Conservation (phyloP, 2,888 invertebrate species). For the Limnephilus rhombicus region DNA sequence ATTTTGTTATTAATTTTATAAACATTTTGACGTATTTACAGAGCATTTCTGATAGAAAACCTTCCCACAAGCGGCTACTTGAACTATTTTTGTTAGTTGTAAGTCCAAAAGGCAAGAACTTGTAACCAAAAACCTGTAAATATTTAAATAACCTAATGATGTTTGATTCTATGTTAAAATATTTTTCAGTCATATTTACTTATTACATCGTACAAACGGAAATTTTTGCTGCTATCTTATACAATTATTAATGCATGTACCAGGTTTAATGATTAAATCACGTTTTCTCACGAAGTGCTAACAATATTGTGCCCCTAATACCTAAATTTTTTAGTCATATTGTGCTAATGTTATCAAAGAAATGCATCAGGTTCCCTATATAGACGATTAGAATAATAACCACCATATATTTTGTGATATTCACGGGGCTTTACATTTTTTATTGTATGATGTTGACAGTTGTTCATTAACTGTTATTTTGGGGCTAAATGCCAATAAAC, state of each 20-base stretch:
- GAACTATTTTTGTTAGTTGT: background rate
- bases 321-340: background rate
- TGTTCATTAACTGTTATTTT: background rate
- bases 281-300: background rate
- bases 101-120: background rate
- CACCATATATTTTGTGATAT: background rate
- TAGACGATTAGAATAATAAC: background rate
- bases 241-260: background rate
- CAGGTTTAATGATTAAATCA: background rate
- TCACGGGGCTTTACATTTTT: background rate
- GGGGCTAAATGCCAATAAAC: background rate
- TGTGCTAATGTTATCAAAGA: background rate
- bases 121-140: background rate
- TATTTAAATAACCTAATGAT: constrained; percentile 38
- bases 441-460: background rate
- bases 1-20: constrained; percentile 35
- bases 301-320: background rate
- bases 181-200: background rate
- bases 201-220: background rate
- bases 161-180: background rate
- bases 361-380: background rate
- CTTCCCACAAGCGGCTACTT: background rate
- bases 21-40: constrained; percentile 15
- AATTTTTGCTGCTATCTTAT: background rate
- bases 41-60: constrained; percentile 14